Conservation (phyloP, 2,797 vertebrate species). For the Myotis daubentonii region DNA sequence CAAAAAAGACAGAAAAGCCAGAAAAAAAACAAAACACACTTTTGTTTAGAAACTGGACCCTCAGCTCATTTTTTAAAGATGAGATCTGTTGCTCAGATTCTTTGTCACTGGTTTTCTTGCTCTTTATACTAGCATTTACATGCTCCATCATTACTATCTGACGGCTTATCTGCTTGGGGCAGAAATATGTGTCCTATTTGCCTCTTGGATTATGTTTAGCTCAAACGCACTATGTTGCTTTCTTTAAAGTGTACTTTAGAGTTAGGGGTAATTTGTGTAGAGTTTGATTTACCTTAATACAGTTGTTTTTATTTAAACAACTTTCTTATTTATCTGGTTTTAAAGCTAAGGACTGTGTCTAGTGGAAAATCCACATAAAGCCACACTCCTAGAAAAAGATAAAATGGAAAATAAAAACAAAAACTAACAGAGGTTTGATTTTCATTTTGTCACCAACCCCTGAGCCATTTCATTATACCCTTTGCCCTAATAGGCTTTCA, state of each 20-base stretch:
- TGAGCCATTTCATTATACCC: background rate
- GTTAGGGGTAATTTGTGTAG: background rate
- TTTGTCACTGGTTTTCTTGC: background rate
- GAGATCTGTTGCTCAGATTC: background rate
- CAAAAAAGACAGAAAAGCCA: background rate
- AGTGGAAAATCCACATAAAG: background rate
- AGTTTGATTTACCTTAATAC: background rate
- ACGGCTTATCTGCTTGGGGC: background rate
- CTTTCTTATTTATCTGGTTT: background rate
- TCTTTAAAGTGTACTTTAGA: background rate
- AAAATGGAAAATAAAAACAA: background rate
- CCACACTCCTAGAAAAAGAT: background rate
- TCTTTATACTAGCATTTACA: background rate
- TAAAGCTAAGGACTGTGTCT: background rate
- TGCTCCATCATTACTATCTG: background rate
- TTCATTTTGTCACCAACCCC: background rate
- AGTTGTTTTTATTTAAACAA: background rate
- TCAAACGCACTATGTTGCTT: background rate
- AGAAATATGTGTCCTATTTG: background rate
- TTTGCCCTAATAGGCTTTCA: background rate
- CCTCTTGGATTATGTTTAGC: background rate
- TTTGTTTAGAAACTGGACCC: background rate
- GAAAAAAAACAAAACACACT: accelerated
- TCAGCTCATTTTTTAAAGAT: background rate
- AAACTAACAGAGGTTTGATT: background rate